A percentile compares a stretch with the other conserved stretches of the same genome.
phyloP scores from a whole-genome alignment of 2,888 invertebrate species.

The Eulithis testata region DNA sequence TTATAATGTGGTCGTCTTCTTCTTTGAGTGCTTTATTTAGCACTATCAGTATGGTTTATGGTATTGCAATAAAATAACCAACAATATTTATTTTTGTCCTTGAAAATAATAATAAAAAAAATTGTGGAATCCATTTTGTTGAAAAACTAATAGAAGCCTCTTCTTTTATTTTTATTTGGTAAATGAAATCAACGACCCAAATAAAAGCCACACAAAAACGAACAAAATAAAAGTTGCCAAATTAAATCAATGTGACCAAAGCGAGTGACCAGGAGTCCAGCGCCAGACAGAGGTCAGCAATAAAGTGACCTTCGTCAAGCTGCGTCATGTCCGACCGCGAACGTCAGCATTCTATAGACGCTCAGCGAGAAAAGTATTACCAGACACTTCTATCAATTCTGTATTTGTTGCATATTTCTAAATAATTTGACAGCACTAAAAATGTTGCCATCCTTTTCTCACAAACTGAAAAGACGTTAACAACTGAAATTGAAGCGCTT shows the following conservation, averaged over 20 bases:
- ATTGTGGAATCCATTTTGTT: too few species aligned
- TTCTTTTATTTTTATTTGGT: neutral
- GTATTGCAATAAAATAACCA: too few species aligned
- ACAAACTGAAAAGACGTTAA: too few species aligned
- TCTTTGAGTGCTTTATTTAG: too few species aligned
- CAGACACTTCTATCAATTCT: neutral
- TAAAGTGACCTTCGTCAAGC: slow-evolving; percentile 82
- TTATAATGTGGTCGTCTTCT: too few species aligned
- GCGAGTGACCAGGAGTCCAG: slow-evolving; percentile 72
- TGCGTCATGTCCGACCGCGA: slow-evolving; percentile 76
- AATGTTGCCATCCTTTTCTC: too few species aligned
- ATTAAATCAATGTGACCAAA: slow-evolving; percentile 62
- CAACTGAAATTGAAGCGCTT: too few species aligned
- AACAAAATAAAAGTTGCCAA: slow-evolving; percentile 45
- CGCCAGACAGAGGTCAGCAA: slow-evolving; percentile 82
- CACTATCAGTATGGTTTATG: too few species aligned
- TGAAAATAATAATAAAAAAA: too few species aligned
- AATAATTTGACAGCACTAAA: too few species aligned
- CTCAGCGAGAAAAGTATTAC: slow-evolving; percentile 13
- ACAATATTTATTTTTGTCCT: too few species aligned
- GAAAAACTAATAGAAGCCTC: too few species aligned
- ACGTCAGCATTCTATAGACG: slow-evolving; percentile 45
- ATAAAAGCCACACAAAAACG: slow-evolving; percentile 25
- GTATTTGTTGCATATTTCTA: neutral
- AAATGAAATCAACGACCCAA: slow-evolving; percentile 1